Percentiles rank a stretch among this genome's conserved stretches.
Conservation (phyloP, 2,888 invertebrate species). For the Unio delphinus region DNA sequence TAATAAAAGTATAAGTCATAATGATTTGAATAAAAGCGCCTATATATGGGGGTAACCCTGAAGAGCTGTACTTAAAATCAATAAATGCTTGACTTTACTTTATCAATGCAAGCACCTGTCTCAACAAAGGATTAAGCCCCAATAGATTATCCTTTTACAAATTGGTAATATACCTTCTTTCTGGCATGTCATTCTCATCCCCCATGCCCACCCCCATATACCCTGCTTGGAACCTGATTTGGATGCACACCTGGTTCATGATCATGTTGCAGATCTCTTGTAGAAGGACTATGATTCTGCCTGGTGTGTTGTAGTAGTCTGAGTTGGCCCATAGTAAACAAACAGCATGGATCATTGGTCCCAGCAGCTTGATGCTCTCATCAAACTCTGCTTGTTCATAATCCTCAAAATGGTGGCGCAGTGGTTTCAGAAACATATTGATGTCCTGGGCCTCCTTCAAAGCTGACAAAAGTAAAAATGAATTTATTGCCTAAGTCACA, state of each 20-base stretch:
- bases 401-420: constrained; percentile 84
- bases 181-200: neutral
- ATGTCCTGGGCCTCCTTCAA: constrained; percentile 94
- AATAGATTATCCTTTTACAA: neutral
- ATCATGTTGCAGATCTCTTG: constrained; percentile 92
- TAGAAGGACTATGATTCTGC: constrained; percentile 88
- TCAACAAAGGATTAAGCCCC: no score
- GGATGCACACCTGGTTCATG: constrained; percentile 82
- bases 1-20: no score
- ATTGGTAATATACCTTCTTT: neutral
- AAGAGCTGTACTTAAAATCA: neutral
- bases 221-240: neutral
- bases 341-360: constrained; percentile 87
- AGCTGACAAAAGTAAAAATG: constrained; percentile 73
- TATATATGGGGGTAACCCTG: no score
- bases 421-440: constrained; percentile 86
- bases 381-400: constrained; percentile 75
- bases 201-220: neutral
- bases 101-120: no score
- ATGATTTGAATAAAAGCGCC: no score
- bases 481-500: neutral
- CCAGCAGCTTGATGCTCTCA: constrained; percentile 77
- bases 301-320: constrained; percentile 87
- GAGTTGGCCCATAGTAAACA: constrained; percentile 93
- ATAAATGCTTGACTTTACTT: no score